These are phyloP conservation scores for Brachypteracias leptosomus DNA, from an alignment of 2,113 vertebrate species.

Conservation along the genomic window DNA sequence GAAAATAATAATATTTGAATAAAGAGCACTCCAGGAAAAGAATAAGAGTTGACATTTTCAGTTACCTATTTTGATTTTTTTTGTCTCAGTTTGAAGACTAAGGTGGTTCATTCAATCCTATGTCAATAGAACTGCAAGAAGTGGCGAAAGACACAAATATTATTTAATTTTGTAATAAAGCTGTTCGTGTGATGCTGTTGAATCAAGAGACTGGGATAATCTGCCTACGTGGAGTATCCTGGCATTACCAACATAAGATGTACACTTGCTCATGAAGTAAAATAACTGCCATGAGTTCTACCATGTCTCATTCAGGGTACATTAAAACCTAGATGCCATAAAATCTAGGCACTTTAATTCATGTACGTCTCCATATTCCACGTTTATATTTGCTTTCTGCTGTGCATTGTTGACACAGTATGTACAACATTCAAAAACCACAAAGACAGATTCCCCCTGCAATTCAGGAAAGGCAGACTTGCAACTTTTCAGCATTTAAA, in stretches of 20 bases:
- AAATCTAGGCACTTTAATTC: background rate
- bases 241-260: background rate
- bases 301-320: background rate
- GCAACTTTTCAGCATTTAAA: conserved; percentile 25
- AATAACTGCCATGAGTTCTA: background rate
- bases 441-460: background rate
- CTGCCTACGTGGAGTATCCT: background rate
- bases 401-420: background rate
- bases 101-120: background rate
- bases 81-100: background rate
- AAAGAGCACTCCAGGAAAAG: background rate
- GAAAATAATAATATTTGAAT: background rate
- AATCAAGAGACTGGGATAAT: background rate
- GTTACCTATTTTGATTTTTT: background rate
- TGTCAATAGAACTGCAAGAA: background rate
- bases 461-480: conserved; percentile 29
- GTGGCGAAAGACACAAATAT: background rate
- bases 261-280: background rate
- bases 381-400: background rate
- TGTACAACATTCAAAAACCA: background rate
- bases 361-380: background rate
- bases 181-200: background rate
- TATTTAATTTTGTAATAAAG: background rate
- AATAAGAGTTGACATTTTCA: background rate
- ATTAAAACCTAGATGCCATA: background rate